Percentiles rank a stretch among this genome's conserved stretches.
phyloP scores from a whole-genome alignment of 2,888 invertebrate species.

The Acrobasis repandana region DNA sequence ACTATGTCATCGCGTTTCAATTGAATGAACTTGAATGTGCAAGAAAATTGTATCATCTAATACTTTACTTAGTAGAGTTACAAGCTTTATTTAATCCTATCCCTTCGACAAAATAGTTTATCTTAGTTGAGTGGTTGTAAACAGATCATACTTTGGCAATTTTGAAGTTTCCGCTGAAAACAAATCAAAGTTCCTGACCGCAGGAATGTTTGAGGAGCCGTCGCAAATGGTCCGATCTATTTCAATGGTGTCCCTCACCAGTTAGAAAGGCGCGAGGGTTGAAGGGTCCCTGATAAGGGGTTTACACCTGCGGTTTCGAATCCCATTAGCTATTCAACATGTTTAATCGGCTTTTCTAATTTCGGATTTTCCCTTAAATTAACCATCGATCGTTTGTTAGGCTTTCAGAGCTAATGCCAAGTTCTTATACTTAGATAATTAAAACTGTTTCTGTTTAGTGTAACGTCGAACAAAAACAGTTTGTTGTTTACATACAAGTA shows the following conservation, averaged over 20 bases:
- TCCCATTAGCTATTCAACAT: slow-evolving; percentile 38
- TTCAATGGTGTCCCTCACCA: slow-evolving; percentile 34
- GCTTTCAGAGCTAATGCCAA: background rate
- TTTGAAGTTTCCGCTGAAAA: slow-evolving; percentile 20
- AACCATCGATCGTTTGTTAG: slow-evolving; percentile 10
- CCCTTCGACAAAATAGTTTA: background rate
- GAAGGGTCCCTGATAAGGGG: slow-evolving; percentile 28
- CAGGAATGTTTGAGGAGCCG: slow-evolving; percentile 30
- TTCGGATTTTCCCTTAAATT: slow-evolving; percentile 20
- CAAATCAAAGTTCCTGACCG: slow-evolving; percentile 36
- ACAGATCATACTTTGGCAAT: background rate
- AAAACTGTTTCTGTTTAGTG: background rate
- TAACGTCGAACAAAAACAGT: background rate
- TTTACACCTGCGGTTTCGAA: slow-evolving; percentile 35
- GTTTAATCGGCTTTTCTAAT: slow-evolving; percentile 34
- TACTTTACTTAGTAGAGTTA: background rate
- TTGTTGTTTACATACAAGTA: background rate
- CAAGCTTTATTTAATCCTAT: background rate
- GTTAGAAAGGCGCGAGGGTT: slow-evolving; percentile 23
- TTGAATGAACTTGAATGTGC: too few species aligned
- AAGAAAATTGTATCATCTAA: too few species aligned
- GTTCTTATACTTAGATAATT: background rate
- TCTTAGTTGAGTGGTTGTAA: background rate
- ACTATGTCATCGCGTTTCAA: too few species aligned
- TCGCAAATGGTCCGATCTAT: slow-evolving; percentile 34